These are phyloP conservation scores for Chrysochloris asiatica DNA, from an alignment of 2,113 vertebrate species.

Conservation along the genomic window DNA sequence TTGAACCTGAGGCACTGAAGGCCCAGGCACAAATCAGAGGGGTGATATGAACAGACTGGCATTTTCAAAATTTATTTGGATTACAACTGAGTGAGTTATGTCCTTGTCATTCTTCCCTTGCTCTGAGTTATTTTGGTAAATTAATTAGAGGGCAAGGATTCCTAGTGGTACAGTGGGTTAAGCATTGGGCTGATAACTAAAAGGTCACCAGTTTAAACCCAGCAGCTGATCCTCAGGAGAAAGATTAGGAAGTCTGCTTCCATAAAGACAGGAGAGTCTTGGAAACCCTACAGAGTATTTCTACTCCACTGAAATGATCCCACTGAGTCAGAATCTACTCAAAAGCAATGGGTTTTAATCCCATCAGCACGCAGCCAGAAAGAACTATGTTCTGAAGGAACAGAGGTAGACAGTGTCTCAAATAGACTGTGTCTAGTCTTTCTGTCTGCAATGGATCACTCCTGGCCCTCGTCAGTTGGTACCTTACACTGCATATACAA, in stretches of 20 bases:
- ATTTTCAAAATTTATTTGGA: conserved; percentile 10
- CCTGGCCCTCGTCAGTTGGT: not conserved
- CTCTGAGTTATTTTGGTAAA: not conserved
- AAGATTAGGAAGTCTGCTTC: no score
- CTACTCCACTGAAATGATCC: no score
- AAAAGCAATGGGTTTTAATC: no score
- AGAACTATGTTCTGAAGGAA: not conserved
- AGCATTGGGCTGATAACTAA: no score
- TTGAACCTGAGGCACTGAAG: not conserved
- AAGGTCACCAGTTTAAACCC: no score
- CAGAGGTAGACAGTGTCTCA: not conserved
- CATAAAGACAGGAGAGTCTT: no score
- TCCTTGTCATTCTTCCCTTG: conserved; percentile 10
- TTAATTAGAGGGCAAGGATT: not conserved
- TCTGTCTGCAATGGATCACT: not conserved
- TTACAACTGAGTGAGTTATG: not conserved
- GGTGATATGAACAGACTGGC: not conserved
- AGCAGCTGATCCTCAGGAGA: no score
- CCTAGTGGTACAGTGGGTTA: no score
- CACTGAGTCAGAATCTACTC: no score
- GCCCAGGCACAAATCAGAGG: not conserved
- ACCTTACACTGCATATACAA: not conserved
- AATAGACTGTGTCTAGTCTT: not conserved
- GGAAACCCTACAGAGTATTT: no score
- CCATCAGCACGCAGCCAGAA: not conserved